Base-by-base conservation (phyloP, 2,797 vertebrate genomes). In the Enteromius treurensis region DNA sequence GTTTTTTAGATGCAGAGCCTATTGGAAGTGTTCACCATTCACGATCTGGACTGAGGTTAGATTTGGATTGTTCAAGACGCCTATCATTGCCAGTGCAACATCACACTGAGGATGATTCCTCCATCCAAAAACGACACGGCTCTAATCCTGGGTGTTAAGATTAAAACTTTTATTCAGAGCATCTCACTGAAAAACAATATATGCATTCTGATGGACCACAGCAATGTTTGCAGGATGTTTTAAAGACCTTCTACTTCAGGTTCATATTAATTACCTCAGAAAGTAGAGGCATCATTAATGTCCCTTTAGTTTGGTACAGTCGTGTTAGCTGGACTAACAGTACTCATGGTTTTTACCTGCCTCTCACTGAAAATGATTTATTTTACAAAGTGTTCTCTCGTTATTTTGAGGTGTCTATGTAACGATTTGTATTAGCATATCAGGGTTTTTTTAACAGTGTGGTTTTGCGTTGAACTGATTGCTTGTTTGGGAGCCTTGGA, bases 131-230 rank as follows among this genome's bases (percentile, higher is more conserved):
- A 75, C 79, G 84, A 67, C 86, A 89, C 62, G 74, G 26, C n/a
- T 89, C 88, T 67, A 87, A 88, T 84, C 87, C 88, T 49, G 87
- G 80, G 23, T 86, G 74, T 81, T 89, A 86, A 68, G 37, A 21
- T 40, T 19, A 21, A 29, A 42, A 29, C 15, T 21, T 73, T 58
- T 75, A 15, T 74, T 74, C 5, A 42, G 14, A 42, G 14, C 19
- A 68, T 80, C 69, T 74, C 62, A 58, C 17, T 75, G 69, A 21
- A 70, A 69, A 34, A 76, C 55, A 45, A 49, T 29, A 11, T 9
- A 8, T 14, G 40, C 29, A 47, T 76, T 15, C 68, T 82, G 45
- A 29, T 26, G n/a, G 74, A 49, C 21, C 19, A 58, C 47, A 21
- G n/a, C 14, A 49, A 29, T 70, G 49, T 32, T n/a, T 23, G 5